Evolutionary conservation across 2,113 vertebrate species (phyloP), one percentile per base, ranked within the genome.

Genomic region (Hemiprocne comata): DNA sequence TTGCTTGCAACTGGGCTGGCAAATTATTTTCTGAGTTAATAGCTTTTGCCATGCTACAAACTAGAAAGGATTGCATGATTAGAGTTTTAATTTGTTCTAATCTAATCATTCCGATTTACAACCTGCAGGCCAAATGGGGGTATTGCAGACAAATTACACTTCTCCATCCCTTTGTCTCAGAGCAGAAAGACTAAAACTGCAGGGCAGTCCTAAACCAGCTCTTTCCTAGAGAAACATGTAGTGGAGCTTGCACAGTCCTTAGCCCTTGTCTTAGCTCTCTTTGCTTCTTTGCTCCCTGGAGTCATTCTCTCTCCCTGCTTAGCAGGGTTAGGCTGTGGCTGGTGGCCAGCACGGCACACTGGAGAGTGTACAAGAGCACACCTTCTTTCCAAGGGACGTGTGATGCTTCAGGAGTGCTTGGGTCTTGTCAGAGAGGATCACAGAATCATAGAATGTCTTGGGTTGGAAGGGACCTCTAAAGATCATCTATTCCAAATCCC

Each of bases 331-430:
- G 38, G 44, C 21, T 89, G 18, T 31, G 24, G 10, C 62, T 65
- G 17, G 33, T 34, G 46, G 33, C 38, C 62, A 17, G 11, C 8
- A 46, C 0, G 2, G 36, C 65, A 14, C 42, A 26, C 29, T 44
- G 55, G n/a, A 33, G 60, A 64, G 13, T 0, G 0, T 14, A 14
- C 16, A 64, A 48, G 69, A 72, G 55, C 29, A 46, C 12, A 11
- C 3, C 13, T 17, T 44, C 28, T 54, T 18, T 14, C 60, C 40
- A 53, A 74, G 24, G 13, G n/a, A 17, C 61, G 7, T 2, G 26
- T 1, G 24, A 23, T 9, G n/a, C 26, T 46, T 84, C 69, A 34
- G 65, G 40, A 1, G 0, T 54, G 0, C 0, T 19, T 36, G 13
- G n/a, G 11, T 76, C 95, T 79, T 82, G 58, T 33, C 70, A 55